Conservation (phyloP, 1,140 invertebrate genomes). For the Ooceraea biroi region DNA sequence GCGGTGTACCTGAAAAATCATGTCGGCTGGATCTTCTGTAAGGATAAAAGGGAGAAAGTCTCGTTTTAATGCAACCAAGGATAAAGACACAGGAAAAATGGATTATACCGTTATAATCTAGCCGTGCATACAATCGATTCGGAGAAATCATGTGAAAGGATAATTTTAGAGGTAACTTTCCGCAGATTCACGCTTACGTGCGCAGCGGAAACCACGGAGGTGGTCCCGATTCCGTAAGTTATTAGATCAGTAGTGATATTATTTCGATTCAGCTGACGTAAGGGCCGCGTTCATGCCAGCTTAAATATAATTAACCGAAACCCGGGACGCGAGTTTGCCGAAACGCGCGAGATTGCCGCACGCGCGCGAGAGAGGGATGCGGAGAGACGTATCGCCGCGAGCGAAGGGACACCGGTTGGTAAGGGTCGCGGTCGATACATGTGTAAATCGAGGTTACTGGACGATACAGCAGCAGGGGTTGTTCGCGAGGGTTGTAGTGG, state of each 20-base stretch:
- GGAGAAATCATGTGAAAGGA: neutral
- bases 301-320: neutral
- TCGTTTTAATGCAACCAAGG: neutral
- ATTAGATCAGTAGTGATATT: constrained; percentile 12
- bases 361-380: neutral
- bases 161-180: neutral
- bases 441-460: constrained; percentile 76
- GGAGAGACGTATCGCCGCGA: constrained; percentile 5
- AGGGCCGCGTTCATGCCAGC: neutral
- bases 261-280: neutral
- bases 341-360: neutral
- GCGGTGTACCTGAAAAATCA: constrained; percentile 1
- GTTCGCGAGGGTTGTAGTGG: constrained; percentile 78
- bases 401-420: neutral
- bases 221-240: neutral
- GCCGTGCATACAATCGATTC: neutral
- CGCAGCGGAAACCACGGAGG: neutral
- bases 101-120: neutral
- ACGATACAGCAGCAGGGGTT: constrained; percentile 85
- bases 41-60: neutral
- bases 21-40: neutral
- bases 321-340: neutral
- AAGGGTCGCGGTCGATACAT: constrained; percentile 39
- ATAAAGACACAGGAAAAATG: neutral
- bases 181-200: neutral